These are phyloP conservation scores for Synanceia verrucosa DNA, from an alignment of 2,797 vertebrate species.

Conservation along the genomic window DNA sequence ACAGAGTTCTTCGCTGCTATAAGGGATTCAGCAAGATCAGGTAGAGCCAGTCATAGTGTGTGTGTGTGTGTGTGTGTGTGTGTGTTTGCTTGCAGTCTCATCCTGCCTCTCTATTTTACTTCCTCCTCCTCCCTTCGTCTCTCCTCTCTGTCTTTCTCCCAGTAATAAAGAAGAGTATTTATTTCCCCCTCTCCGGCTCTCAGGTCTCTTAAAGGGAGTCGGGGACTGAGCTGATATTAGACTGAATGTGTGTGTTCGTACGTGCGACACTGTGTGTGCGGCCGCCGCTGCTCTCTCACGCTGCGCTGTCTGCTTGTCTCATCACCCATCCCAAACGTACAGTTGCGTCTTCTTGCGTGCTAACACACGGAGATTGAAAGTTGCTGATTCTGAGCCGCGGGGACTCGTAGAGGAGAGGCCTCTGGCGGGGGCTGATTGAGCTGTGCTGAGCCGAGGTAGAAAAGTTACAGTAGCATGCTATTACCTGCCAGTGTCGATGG, in stretches of 20 bases:
- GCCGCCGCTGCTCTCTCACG: constrained; percentile 41
- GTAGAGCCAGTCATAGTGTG: constrained; percentile 50
- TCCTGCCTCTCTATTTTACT: constrained; percentile 63
- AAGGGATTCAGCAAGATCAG: constrained; percentile 69
- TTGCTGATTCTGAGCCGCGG: constrained; percentile 78
- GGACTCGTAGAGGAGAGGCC: constrained; percentile 77
- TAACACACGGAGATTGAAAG: constrained; percentile 81
- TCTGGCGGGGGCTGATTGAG: constrained; percentile 79
- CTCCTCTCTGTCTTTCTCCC: constrained; percentile 68
- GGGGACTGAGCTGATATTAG: constrained; percentile 78
- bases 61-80: constrained; percentile 31
- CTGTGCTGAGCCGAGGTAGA: constrained; percentile 79
- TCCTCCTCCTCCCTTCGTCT: constrained; percentile 38
- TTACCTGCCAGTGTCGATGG: constrained; percentile 76
- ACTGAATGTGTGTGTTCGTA: constrained; percentile 53
- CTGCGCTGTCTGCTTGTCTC: constrained; percentile 76
- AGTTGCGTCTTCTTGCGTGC: constrained; percentile 77
- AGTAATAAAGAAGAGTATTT: constrained; percentile 85
- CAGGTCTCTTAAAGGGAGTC: constrained; percentile 79
- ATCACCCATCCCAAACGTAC: constrained; percentile 77
- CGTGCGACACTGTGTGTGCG: constrained; percentile 3
- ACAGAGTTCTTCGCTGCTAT: constrained; percentile 70
- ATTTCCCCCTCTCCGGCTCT: constrained; percentile 72
- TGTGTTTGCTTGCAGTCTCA: constrained; percentile 41
- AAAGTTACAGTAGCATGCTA: constrained; percentile 79